These are phyloP conservation scores for Ceratitis capitata DNA, from an alignment of 1,140 invertebrate species.

Conservation along the genomic window DNA sequence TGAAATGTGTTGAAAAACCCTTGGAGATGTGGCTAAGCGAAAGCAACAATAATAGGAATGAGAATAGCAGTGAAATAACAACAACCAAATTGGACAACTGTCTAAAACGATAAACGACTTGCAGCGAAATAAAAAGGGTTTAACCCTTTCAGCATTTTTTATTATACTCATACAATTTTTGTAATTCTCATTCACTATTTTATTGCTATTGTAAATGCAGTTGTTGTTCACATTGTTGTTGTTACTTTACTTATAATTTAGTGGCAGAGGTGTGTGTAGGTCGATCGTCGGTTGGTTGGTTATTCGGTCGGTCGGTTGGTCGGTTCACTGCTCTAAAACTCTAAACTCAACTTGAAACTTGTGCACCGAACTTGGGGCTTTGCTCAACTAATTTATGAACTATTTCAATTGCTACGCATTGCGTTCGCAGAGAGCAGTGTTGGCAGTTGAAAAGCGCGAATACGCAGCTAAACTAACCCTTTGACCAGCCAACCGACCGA, in stretches of 20 bases:
- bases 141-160: slow-evolving; percentile 25
- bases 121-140: background rate
- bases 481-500: background rate
- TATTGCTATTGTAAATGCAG: slow-evolving; percentile 30
- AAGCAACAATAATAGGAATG: slow-evolving; percentile 6
- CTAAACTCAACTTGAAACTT: background rate
- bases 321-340: no score
- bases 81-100: slow-evolving; percentile 37
- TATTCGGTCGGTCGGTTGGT: no score
- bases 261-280: background rate
- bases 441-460: background rate
- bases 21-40: background rate
- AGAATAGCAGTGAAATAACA: slow-evolving; percentile 26
- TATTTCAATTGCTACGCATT: slow-evolving; percentile 31
- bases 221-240: background rate
- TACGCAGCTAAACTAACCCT: slow-evolving; percentile 7
- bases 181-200: slow-evolving; percentile 31
- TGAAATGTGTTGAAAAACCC: slow-evolving; percentile 57
- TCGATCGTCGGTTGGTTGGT: background rate
- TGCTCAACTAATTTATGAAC: slow-evolving; percentile 30
- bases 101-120: slow-evolving; percentile 41
- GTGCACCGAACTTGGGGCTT: background rate
- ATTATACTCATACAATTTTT: slow-evolving; percentile 4
- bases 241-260: slow-evolving; percentile 1
- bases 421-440: background rate